Conservation (phyloP, 35 echinoderm and acorn worm species). For the Anneissia japonica region DNA sequence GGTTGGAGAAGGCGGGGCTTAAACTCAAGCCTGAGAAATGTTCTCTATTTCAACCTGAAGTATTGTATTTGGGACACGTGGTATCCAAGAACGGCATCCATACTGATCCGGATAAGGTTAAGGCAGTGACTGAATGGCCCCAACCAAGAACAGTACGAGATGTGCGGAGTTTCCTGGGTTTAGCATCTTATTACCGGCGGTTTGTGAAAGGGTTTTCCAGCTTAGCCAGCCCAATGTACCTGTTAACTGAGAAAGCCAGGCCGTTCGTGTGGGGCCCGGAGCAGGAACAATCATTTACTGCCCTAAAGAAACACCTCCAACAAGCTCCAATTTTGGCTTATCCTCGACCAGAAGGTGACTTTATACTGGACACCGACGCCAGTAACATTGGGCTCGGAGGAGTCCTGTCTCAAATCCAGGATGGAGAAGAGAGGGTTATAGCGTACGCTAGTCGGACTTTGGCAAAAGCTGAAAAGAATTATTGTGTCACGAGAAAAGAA, state of each 20-base stretch:
- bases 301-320: constrained; percentile 6
- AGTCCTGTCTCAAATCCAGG: constrained; percentile 46
- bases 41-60: constrained; percentile 19
- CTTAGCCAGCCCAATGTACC: constrained; percentile 39
- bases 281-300: constrained; percentile 27
- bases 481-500: constrained; percentile 30
- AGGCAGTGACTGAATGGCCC: constrained; percentile 33
- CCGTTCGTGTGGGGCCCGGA: constrained; percentile 28
- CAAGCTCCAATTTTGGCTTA: constrained; percentile 35
- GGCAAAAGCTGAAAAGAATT: constrained; percentile 15
- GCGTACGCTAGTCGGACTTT: constrained; percentile 29
- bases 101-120: constrained; percentile 27
- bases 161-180: constrained; percentile 45
- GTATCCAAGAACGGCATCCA: constrained; percentile 30
- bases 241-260: constrained; percentile 20
- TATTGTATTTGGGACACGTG: constrained; percentile 36
- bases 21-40: constrained; percentile 43
- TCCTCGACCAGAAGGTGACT: not conserved
- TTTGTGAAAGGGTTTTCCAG: constrained; percentile 28
- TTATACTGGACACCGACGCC: constrained; percentile 48
- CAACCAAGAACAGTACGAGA: constrained; percentile 13
- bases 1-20: constrained; percentile 8
- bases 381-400: constrained; percentile 21
- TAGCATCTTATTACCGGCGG: constrained; percentile 20
- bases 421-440: constrained; percentile 45